Evolutionary conservation across 2,888 invertebrate species (phyloP).

Genomic region (Spodoptera littoralis): DNA sequence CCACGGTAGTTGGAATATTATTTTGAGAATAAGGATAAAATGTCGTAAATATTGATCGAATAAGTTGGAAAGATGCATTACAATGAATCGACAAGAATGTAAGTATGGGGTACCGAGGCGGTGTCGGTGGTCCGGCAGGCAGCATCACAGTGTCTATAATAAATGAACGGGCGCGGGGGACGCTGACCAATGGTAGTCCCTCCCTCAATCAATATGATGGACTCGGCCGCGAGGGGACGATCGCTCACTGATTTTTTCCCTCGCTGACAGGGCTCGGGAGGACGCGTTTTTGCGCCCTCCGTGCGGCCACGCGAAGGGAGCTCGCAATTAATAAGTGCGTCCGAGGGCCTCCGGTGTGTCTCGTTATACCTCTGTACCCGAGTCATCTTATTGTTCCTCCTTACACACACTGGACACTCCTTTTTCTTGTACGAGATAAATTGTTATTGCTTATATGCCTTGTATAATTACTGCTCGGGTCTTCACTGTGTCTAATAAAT

Average conservation of each 20-base stretch:
- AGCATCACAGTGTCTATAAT: conserved; percentile 88
- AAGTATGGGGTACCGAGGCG: conserved; percentile 41
- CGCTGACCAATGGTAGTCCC: conserved; percentile 88
- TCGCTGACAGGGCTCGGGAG: conserved; percentile 88
- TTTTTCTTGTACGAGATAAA: conserved; percentile 71
- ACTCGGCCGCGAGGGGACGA: conserved; percentile 89
- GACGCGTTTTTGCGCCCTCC: conserved; percentile 87
- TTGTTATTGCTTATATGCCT: conserved; percentile 61
- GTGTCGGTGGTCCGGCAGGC: conserved; percentile 64
- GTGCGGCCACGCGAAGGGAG: conserved; percentile 81
- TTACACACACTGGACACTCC: conserved; percentile 69
- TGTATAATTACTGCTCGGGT: conserved; percentile 34
- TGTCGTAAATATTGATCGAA: conserved; percentile 13
- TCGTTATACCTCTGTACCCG: conserved; percentile 41
- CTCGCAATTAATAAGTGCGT: conserved; percentile 86
- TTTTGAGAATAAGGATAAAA: neutral
- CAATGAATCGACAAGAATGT: conserved; percentile 66
- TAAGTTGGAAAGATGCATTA: conserved; percentile 48
- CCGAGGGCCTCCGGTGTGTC: conserved; percentile 64
- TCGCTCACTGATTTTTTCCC: conserved; percentile 89
- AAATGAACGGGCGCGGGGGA: conserved; percentile 88
- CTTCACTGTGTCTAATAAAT: conserved; percentile 4
- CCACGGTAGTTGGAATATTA: neutral
- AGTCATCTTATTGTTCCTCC: conserved; percentile 49
- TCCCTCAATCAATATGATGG: conserved; percentile 90